Evolutionary conservation across 2,797 vertebrate genomes (phyloP).

Genomic region (Gila robusta): DNA sequence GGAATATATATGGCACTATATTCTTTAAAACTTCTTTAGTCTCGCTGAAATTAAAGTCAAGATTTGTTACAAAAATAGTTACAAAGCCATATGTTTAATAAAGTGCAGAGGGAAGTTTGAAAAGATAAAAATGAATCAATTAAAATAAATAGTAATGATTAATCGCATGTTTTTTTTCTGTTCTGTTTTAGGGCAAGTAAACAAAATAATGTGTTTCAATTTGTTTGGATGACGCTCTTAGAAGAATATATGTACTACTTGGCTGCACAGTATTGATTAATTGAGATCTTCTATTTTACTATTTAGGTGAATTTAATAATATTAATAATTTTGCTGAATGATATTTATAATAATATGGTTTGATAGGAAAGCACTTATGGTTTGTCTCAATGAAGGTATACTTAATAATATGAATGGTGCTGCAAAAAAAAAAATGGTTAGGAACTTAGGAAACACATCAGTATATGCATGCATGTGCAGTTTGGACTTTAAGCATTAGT

Average conservation of each 20-base stretch:
- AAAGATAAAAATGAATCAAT: background rate
- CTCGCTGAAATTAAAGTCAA: background rate
- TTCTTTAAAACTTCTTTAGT: background rate
- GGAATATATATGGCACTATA: background rate
- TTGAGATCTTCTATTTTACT: background rate
- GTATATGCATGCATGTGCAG: background rate
- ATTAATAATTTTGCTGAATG: background rate
- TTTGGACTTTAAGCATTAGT: background rate
- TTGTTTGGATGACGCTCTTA: background rate
- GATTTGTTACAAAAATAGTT: background rate
- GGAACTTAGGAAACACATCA: background rate
- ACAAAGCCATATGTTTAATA: background rate
- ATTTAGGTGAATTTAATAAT: background rate
- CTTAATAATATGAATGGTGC: background rate
- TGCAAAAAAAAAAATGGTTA: background rate
- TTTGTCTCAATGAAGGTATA: background rate
- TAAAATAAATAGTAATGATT: background rate
- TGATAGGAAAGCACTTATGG: background rate
- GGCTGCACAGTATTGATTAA: background rate
- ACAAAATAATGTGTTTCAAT: background rate
- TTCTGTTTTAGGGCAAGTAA: background rate
- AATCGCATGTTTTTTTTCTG: too few relatives aligned
- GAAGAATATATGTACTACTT: background rate
- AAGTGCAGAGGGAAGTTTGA: background rate
- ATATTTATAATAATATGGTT: background rate